Conservation (phyloP, 2,888 invertebrate species). For the Nephrotoma flavescens region DNA sequence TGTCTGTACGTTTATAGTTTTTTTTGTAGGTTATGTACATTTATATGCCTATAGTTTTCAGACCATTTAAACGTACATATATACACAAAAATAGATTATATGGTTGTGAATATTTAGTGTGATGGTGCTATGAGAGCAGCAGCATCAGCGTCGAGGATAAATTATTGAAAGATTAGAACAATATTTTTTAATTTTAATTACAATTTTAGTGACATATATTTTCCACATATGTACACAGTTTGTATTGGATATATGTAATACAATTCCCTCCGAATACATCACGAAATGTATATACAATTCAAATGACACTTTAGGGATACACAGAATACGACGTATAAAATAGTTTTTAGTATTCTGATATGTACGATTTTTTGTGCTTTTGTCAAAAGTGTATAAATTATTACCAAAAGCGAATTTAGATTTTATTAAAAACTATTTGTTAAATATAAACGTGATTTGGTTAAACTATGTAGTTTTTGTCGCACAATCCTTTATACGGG, state of each 20-base stretch:
- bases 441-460: not conserved
- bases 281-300: not conserved
- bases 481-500: not conserved
- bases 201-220: not conserved
- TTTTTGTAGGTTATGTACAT: not conserved
- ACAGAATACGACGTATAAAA: not conserved
- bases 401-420: not conserved
- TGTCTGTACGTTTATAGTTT: not conserved
- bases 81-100: not conserved
- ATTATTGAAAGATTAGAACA: constrained; percentile 15
- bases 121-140: constrained; percentile 11
- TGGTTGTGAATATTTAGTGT: not conserved
- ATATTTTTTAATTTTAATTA: not conserved
- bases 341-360: not conserved
- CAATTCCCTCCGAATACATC: not conserved
- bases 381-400: not conserved
- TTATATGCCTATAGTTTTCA: not conserved
- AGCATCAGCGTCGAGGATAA: constrained; percentile 17
- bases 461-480: not conserved
- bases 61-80: not conserved
- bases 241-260: not conserved
- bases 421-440: not conserved
- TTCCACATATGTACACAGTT: not conserved
- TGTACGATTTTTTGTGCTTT: not conserved
- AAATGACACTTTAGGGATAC: not conserved